Evolutionary conservation across 2,888 invertebrate species (phyloP).

Genomic region (Ypsolopha scabrella): DNA sequence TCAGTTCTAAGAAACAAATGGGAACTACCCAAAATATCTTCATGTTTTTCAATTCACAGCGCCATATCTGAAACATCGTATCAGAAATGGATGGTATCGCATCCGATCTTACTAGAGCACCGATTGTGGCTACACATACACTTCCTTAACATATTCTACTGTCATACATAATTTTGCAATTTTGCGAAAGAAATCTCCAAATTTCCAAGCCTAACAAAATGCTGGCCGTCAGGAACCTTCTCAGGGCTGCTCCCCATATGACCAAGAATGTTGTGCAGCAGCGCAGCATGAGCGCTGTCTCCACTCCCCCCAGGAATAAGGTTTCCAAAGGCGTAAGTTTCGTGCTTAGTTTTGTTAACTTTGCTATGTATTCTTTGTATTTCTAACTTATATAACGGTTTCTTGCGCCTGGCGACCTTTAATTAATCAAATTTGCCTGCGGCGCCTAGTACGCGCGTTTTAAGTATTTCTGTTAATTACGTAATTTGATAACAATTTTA

Average conservation of each 20-base stretch:
- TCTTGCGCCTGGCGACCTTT: too few relatives aligned
- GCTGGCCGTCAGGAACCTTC: conserved; percentile 40
- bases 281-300: conserved; percentile 45
- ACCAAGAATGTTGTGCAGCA: conserved; percentile 42
- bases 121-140: too few relatives aligned
- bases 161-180: neutral
- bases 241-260: conserved; percentile 36
- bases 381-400: too few relatives aligned
- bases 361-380: too few relatives aligned
- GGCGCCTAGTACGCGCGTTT: neutral
- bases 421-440: conserved; percentile 2
- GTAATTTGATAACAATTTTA: conserved; percentile 17
- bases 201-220: conserved; percentile 27
- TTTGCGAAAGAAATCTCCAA: neutral
- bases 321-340: conserved; percentile 42
- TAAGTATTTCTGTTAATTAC: conserved; percentile 14
- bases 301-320: conserved; percentile 39
- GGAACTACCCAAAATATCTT: too few relatives aligned
- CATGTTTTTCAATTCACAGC: too few relatives aligned
- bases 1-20: too few relatives aligned
- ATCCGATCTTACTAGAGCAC: too few relatives aligned
- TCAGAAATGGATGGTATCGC: too few relatives aligned
- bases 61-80: too few relatives aligned
- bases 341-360: neutral
- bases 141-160: too few relatives aligned